Evolutionary conservation across 2,113 vertebrate species (phyloP).

Genomic region (Copsychus sechellarum): DNA sequence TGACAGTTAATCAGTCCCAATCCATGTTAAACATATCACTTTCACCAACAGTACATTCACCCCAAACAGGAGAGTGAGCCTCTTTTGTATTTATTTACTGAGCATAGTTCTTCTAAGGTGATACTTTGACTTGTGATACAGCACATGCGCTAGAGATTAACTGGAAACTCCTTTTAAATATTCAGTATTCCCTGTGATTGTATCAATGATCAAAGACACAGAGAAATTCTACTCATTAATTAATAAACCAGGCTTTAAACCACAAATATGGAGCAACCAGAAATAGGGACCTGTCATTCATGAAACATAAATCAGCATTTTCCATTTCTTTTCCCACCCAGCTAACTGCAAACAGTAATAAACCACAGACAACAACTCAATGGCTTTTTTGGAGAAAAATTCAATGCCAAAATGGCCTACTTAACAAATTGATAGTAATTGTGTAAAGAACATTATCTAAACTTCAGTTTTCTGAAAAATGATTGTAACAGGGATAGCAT

Average conservation of each 20-base stretch:
- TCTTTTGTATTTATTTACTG: not conserved
- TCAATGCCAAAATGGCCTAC: not conserved
- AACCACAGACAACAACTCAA: not conserved
- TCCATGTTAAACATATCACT: not conserved
- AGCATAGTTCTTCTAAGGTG: not conserved
- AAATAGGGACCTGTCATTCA: slow-evolving; percentile 23
- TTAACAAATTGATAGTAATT: not conserved
- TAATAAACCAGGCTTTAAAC: slow-evolving; percentile 22
- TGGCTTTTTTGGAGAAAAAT: not conserved
- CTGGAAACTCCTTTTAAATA: slow-evolving; percentile 10
- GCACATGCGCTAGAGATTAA: not conserved
- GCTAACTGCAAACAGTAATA: slow-evolving; percentile 9
- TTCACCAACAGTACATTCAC: not conserved
- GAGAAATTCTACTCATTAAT: slow-evolving; percentile 21
- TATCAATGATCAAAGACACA: slow-evolving; percentile 30
- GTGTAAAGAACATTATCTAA: not conserved
- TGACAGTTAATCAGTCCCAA: not conserved
- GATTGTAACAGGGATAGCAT: not conserved
- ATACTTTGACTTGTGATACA: not conserved
- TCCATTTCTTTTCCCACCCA: not conserved
- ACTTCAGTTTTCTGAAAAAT: not conserved
- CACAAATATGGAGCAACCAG: not conserved
- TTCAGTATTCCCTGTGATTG: slow-evolving; percentile 5
- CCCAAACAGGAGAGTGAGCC: not conserved
- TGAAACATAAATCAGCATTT: slow-evolving; percentile 4